Conservation (phyloP, 2,888 invertebrate genomes). For the Nineta flava region DNA sequence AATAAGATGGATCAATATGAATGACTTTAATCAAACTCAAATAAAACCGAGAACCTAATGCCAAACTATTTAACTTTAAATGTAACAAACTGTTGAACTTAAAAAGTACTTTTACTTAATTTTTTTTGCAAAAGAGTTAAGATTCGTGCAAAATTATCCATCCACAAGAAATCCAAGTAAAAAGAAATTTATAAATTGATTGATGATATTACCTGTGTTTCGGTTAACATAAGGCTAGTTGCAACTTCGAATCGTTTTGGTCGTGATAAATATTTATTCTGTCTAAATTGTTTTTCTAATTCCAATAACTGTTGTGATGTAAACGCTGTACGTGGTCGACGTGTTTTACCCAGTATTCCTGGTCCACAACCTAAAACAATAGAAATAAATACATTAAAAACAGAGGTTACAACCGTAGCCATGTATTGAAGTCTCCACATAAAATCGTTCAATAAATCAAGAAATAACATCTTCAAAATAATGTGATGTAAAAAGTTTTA, state of each 20-base stretch:
- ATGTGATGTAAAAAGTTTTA: too few relatives aligned
- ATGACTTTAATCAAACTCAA: too few relatives aligned
- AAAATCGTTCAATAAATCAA: background rate
- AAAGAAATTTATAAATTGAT: too few relatives aligned
- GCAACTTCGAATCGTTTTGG: conserved; percentile 98
- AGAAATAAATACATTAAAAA: conserved; percentile 2
- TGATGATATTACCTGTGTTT: conserved; percentile 98
- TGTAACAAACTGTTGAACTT: too few relatives aligned
- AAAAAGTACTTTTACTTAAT: too few relatives aligned
- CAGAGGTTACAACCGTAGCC: background rate
- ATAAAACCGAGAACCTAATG: too few relatives aligned
- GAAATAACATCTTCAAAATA: too few relatives aligned
- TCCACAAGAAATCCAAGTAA: too few relatives aligned
- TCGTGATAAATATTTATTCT: conserved; percentile 96
- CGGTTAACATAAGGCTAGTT: conserved; percentile 91
- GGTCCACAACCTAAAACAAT: conserved; percentile 45
- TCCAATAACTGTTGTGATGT: conserved; percentile 94
- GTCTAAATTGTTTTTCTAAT: conserved; percentile 94
- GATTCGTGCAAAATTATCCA: too few relatives aligned
- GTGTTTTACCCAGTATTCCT: conserved; percentile 69
- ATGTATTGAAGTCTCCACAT: background rate
- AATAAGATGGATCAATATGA: too few relatives aligned
- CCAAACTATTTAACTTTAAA: too few relatives aligned
- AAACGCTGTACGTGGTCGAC: conserved; percentile 94
- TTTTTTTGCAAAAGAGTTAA: too few relatives aligned